These are phyloP conservation scores for Smittia aterrima DNA, from an alignment of 2,888 invertebrate genomes.

Conservation along the genomic window DNA sequence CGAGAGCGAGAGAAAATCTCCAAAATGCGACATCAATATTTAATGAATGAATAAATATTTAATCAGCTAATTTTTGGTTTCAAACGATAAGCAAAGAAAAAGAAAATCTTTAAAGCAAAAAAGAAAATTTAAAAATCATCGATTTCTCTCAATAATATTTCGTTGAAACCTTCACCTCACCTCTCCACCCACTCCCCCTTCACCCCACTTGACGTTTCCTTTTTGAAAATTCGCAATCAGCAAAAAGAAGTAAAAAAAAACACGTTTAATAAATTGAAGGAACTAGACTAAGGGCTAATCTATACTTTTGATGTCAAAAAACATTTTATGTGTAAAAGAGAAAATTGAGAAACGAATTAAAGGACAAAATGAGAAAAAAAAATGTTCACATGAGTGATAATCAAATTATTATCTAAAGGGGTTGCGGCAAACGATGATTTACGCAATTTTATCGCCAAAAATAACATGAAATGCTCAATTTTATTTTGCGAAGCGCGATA, in stretches of 20 bases:
- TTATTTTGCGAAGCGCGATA: not conserved
- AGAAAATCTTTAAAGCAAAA: not conserved
- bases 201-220: not conserved
- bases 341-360: slow-evolving; percentile 4
- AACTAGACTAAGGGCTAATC: slow-evolving; percentile 38
- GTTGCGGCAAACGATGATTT: not conserved
- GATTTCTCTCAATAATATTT: not conserved
- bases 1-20: not conserved
- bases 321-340: slow-evolving; percentile 31
- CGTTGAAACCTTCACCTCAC: not conserved
- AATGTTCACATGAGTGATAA: slow-evolving; percentile 34
- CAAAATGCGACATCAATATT: slow-evolving; percentile 11
- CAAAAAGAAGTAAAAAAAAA: not conserved
- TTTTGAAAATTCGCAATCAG: slow-evolving; percentile 8
- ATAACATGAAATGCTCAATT: slow-evolving; percentile 14
- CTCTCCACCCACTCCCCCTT: not conserved
- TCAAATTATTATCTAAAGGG: slow-evolving; percentile 21
- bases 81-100: not conserved
- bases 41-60: slow-evolving; percentile 23
- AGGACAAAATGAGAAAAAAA: not conserved
- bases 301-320: slow-evolving; percentile 39
- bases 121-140: not conserved
- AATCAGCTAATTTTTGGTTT: slow-evolving; percentile 8
- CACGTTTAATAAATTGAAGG: slow-evolving; percentile 3
- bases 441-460: slow-evolving; percentile 19